Base-by-base conservation (phyloP, 2,888 invertebrate species). In the Drosophila subquinaria region DNA sequence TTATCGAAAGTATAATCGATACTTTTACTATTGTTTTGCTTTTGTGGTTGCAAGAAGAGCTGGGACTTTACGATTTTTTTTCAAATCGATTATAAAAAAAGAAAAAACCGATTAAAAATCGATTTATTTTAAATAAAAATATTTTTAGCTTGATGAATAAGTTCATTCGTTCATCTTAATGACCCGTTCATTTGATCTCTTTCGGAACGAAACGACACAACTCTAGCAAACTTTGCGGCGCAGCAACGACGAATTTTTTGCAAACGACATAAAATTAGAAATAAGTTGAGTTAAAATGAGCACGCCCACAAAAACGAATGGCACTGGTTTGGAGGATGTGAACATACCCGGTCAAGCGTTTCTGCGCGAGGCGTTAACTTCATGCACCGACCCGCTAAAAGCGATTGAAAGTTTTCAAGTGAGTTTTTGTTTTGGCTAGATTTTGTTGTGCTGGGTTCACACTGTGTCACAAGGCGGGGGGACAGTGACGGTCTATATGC, bases 351-450 rank as follows among this genome's bases (percentile, higher is more conserved):
- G 97, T 0, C 96, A 97, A 90, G 95, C 95, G 15, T 96, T 95
- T 91, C 94, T 98, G n/a, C 94, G 96, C 59, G 98, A 98, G 93
- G 97, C 98, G 13, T 94, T 99, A 15, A 98, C 98, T 13, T 98
- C 97, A 89, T 98, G 98, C 91, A 97, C 98, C 0, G 98, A 99
- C 93, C 99, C 99, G 13, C 92, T 99, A 45, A 98, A 98, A 93
- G 98, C 99, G 15, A 99, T 99, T 76, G 98, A 98, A 94, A 98
- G 98, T 93, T 99, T 99, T 20, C 93, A 97, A 45, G 56, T 56
- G 9, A 11, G 38, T 27, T 38, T 27, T 30, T 9, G 20, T n/a
- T 38, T 27, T 53, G 15, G 20, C 42, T 30, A 3, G 6, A 3
- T 17, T 17, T 42, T 42, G 33, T 10, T 33, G 33, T 33, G 33